These are phyloP conservation scores for Tarsius wallacei DNA, from an alignment of 2,797 vertebrate genomes.

Conservation along the genomic window DNA sequence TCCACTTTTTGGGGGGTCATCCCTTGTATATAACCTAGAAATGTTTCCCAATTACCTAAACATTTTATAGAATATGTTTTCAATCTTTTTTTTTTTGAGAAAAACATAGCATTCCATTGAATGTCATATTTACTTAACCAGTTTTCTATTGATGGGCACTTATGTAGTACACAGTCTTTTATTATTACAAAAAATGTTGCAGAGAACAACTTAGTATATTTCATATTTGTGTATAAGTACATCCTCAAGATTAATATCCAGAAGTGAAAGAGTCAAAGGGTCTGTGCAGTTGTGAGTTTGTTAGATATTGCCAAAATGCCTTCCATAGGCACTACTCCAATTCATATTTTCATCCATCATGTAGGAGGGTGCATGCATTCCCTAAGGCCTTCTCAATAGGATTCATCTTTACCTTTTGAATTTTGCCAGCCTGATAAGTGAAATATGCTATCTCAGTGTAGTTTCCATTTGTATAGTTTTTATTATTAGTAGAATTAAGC, in stretches of 20 bases:
- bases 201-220: background rate
- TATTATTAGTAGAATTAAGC: background rate
- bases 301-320: background rate
- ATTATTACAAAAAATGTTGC: background rate
- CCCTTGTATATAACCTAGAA: background rate
- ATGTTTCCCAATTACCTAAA: background rate
- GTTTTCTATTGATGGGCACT: background rate
- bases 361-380: too few relatives aligned
- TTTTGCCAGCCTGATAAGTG: background rate
- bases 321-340: background rate
- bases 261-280: background rate
- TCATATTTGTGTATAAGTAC: background rate
- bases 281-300: background rate
- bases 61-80: background rate
- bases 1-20: too few relatives aligned
- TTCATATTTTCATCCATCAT: background rate
- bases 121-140: background rate
- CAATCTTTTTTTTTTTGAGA: background rate
- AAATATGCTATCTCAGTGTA: background rate
- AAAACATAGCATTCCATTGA: background rate
- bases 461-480: slow-evolving; percentile 36
- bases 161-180: background rate
- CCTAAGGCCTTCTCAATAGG: background rate
- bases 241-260: background rate
- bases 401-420: background rate